Evolutionary conservation across 1,140 invertebrate species (phyloP), one percentile per base, ranked within the genome.

Genomic region (Zaprionus kolodkinae): DNA sequence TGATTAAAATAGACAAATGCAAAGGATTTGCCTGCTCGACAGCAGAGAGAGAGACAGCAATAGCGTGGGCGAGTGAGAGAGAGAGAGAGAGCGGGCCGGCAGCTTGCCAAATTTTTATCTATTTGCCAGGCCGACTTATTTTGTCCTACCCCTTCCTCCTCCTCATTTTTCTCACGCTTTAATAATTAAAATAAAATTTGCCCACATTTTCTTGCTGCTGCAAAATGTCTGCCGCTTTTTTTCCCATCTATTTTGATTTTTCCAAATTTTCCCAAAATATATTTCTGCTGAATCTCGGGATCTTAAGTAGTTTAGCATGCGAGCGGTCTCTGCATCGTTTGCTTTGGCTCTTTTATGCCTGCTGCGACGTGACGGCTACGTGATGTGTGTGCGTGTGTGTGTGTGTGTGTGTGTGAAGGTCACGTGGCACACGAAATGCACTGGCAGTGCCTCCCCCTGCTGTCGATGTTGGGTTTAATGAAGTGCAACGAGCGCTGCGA

Each of bases 381-480:
- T 85, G 78, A 81, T 85, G 81, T 74, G 40, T 40, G 33, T 10
- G 33, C 54, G 11, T 12, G 27, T 30, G 30, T 56, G 56, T 67
- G 36, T 65, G 35, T 77, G 30, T 36, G 36, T 61, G 50, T 55
- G 78, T 74, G 81, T 75, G 82, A 81, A 81, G 82, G 82, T 86
- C 82, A 85, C 84, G 84, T 83, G 84, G 77, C 74, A 69, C 59
- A 50, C 52, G 43, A 64, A 69, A 35, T 60, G 57, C 68, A 61
- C 48, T 68, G 21, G 21, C 69, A 30, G 1, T 30, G 27, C 27
- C 27, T 30, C 3, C 27, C 2, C 21, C 21, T 21, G 38, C 13
- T 78, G 60, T 83, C 66, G 84, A 73, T 81, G 75, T 73, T 65
- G 84, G 79, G 80, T 78, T 88, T 88, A 87, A 87, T 87, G 84